Evolutionary conservation across 2,113 vertebrate genomes (phyloP), one percentile per base, ranked within the genome.

Genomic region (Ivindomyrus marchei): DNA sequence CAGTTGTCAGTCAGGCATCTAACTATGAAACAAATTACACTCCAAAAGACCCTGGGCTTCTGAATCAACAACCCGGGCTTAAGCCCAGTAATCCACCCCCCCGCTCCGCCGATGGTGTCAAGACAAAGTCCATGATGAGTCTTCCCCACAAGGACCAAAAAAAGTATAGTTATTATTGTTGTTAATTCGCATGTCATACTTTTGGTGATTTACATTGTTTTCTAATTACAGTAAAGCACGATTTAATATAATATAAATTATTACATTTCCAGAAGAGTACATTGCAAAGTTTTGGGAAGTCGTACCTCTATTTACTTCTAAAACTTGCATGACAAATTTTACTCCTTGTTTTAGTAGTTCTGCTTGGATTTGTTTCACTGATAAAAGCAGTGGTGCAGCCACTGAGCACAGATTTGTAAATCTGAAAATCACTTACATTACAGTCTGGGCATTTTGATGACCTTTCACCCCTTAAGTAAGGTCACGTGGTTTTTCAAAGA

Each of bases 381-480:
- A 24, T 21, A 45, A 88, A 62, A 62, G 49, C n/a, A 56, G 10
- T 1, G 52, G 31, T 2, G 4, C 17, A 88, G 36, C 19, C 53
- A 87, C 42, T n/a, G 24, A 58, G 8, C 36, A 88, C 50, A 62
- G 2, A 58, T 53, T 36, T 56, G 13, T 39, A 21, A 9, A 45
- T 31, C 45, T 87, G 31, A 24, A 56, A 56, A 84, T 83, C 31
- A 52, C 21, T 89, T 89, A 52, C 52, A 42, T n/a, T 85, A 24
- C 3, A 85, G 90, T 88, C 39, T 66, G 24, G 31, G 52, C 39
- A 11, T 90, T 83, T 90, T 19, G 8, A 2, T 90, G 90, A 83
- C 74, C 90, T 49, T 90, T 90, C 15, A 80, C 87, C 86, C 53
- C 39, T 83, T 83, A 90, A 88, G 87, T 62, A 56, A 90, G 47